phyloP scores from a whole-genome alignment of 2,888 invertebrate species.

The Cantharis nigra region DNA sequence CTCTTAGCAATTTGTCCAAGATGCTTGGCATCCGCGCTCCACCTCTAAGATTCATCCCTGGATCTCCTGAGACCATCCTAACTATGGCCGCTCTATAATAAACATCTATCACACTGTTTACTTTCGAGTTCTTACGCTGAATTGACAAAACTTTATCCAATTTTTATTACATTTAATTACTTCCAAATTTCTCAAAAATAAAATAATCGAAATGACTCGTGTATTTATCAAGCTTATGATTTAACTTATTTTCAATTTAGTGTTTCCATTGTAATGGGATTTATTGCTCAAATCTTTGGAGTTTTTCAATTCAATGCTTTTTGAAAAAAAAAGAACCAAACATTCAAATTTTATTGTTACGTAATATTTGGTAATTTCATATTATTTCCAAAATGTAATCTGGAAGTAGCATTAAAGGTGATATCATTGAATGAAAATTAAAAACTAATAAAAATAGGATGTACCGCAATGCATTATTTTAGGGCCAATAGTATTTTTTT shows the following conservation, averaged over 20 bases:
- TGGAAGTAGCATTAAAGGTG: no score
- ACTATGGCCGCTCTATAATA: constrained; percentile 55
- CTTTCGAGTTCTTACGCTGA: constrained; percentile 46
- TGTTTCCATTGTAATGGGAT: not conserved
- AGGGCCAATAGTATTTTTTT: no score
- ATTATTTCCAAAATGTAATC: no score
- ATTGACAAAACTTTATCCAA: constrained; percentile 43
- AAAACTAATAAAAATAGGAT: no score
- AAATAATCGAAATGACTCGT: not conserved
- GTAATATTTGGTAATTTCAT: no score
- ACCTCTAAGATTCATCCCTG: constrained; percentile 54
- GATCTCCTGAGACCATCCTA: constrained; percentile 51
- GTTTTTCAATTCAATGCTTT: not conserved
- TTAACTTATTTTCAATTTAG: not conserved
- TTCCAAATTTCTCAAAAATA: not conserved
- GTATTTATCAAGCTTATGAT: not conserved
- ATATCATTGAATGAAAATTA: no score
- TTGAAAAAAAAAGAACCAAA: no score
- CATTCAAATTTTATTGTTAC: no score
- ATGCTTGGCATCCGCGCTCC: constrained; percentile 47
- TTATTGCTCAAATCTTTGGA: not conserved
- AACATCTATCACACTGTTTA: constrained; percentile 56
- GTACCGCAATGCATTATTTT: no score
- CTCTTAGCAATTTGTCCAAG: constrained; percentile 56
- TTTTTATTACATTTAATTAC: constrained; percentile 28